phyloP scores from a whole-genome alignment of 2,113 vertebrate species.

The Monopterus albus region DNA sequence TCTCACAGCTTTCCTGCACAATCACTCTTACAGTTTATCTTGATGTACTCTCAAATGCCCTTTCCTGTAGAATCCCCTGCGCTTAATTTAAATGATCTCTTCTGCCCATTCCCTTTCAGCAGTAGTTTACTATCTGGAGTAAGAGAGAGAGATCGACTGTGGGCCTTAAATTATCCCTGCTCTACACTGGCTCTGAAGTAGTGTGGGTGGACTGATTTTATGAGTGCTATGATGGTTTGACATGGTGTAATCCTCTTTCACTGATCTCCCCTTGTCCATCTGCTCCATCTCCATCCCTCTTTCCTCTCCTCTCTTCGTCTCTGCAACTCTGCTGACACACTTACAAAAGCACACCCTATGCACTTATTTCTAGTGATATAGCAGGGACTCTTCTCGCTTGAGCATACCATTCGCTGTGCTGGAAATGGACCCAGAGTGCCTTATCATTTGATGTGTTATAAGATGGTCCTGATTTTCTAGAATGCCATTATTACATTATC shows the following conservation, averaged over 20 bases:
- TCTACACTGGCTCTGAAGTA: constrained; percentile 62
- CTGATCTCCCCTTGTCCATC: constrained; percentile 81
- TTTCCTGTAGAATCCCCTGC: constrained; percentile 52
- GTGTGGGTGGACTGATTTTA: constrained; percentile 78
- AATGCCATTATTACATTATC: too few species aligned
- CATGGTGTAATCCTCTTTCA: constrained; percentile 83
- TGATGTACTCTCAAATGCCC: constrained; percentile 34
- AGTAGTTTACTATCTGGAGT: constrained; percentile 62
- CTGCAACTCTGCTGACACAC: too few species aligned
- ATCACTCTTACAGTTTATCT: constrained; percentile 59
- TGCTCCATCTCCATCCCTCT: constrained; percentile 74
- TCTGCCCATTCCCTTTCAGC: constrained; percentile 40
- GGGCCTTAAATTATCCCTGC: constrained; percentile 74
- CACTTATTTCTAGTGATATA: constrained; percentile 40
- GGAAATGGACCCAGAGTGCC: too few species aligned
- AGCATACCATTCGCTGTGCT: constrained; percentile 32
- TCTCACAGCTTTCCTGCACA: constrained; percentile 43
- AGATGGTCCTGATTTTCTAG: too few species aligned
- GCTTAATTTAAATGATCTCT: constrained; percentile 66
- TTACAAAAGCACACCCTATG: constrained; percentile 38
- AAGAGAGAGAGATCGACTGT: constrained; percentile 53
- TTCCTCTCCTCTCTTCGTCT: constrained; percentile 40
- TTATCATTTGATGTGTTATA: too few species aligned
- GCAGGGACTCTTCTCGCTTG: constrained; percentile 20
- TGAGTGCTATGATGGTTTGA: constrained; percentile 80